Conservation (phyloP, 30 jellyfish, hydroid and myxozoan species). For the Turritopsis dohrnii region DNA sequence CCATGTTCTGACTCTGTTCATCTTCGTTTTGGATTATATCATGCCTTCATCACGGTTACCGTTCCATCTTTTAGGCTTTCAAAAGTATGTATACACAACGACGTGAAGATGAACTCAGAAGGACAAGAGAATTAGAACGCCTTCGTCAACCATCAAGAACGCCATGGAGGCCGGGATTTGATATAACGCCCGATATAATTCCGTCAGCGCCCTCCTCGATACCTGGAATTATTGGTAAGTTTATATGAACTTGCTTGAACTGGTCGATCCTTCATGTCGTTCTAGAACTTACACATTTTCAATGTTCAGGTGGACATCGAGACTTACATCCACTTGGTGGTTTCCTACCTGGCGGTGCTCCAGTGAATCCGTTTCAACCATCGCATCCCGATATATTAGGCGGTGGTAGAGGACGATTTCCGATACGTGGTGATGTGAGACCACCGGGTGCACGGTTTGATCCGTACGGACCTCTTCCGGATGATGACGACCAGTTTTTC, state of each 20-base stretch:
- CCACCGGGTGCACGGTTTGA: conserved; percentile 51
- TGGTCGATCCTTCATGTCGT: neutral
- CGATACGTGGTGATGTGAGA: neutral
- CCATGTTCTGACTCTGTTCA: no score
- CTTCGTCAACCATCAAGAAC: neutral
- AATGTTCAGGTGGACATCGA: conserved; percentile 26
- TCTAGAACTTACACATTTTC: no score
- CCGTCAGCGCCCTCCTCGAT: neutral
- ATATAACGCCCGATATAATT: neutral
- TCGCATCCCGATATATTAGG: neutral
- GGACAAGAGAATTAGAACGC: neutral
- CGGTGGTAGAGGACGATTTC: neutral
- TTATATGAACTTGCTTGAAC: neutral
- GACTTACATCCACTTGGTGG: conserved; percentile 25
- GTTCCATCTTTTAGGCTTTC: neutral
- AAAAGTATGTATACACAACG: neutral
- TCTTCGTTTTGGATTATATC: neutral
- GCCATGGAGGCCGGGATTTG: neutral
- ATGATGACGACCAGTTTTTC: conserved; percentile 28
- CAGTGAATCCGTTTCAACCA: neutral
- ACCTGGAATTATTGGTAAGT: conserved; percentile 12
- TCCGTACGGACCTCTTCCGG: conserved; percentile 36
- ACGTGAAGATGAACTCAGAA: conserved; percentile 1
- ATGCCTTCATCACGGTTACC: no score
- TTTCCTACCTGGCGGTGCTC: neutral